These are phyloP conservation scores for Ptychochromis oligacanthus DNA, from an alignment of 2,113 vertebrate species.

Conservation along the genomic window DNA sequence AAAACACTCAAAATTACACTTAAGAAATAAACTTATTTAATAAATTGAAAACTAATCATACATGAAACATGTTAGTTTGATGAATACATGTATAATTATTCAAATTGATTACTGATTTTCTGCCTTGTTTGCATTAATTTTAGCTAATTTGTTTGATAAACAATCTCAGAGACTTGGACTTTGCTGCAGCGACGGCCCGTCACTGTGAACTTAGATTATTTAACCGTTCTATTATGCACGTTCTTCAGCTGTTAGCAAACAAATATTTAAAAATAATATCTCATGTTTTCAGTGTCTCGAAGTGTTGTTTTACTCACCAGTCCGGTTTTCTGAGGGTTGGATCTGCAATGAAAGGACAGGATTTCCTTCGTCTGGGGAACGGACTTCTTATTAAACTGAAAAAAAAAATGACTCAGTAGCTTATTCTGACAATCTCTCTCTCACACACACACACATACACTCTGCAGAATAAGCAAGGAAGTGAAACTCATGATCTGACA, in stretches of 20 bases:
- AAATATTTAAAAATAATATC: background rate
- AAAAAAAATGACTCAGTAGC: background rate
- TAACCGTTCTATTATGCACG: background rate
- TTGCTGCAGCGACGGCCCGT: background rate
- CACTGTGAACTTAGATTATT: background rate
- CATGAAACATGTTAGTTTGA: too few relatives aligned
- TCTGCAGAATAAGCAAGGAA: background rate
- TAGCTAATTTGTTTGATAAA: background rate
- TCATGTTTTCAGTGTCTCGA: background rate
- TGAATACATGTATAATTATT: background rate
- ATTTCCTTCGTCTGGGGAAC: conserved; percentile 20
- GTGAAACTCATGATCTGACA: conserved; percentile 19
- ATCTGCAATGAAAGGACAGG: background rate
- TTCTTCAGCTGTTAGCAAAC: background rate
- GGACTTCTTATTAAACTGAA: background rate
- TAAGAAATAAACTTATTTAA: background rate
- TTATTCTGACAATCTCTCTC: background rate
- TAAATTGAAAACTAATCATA: background rate
- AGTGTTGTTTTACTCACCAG: conserved; percentile 31
- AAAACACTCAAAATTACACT: background rate
- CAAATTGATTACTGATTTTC: background rate
- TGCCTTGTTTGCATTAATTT: background rate
- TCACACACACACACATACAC: background rate
- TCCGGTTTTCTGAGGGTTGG: background rate
- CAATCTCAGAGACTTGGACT: background rate